Conservation (phyloP, 2,888 invertebrate genomes). For the Scaptomyza tumidula region DNA sequence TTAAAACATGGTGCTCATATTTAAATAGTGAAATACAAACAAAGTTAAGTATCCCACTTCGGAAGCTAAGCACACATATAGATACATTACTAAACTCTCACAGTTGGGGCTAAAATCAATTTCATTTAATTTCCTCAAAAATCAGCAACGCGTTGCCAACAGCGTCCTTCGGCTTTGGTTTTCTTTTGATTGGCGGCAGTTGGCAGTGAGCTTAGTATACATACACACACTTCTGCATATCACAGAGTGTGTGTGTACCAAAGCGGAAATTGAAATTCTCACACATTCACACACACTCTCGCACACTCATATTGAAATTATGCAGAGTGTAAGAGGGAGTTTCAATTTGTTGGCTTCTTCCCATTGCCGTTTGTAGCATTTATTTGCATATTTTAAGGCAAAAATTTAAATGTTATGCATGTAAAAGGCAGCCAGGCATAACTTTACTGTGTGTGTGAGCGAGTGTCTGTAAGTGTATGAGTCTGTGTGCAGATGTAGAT, state of each 20-base stretch:
- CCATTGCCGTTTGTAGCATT: slow-evolving; percentile 47
- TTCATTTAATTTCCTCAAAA: slow-evolving; percentile 76
- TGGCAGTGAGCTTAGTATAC: slow-evolving; percentile 56
- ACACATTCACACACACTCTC: slow-evolving; percentile 51
- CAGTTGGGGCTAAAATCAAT: slow-evolving; percentile 71
- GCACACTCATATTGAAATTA: slow-evolving; percentile 20
- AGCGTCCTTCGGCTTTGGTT: slow-evolving; percentile 72
- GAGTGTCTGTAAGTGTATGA: slow-evolving; percentile 6
- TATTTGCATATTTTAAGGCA: slow-evolving; percentile 73
- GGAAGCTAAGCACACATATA: slow-evolving; percentile 8
- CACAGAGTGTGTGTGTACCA: slow-evolving; percentile 31
- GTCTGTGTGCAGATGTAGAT: slow-evolving; percentile 25
- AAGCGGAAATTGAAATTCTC: slow-evolving; percentile 74
- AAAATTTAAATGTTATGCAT: slow-evolving; percentile 66
- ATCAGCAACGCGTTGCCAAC: slow-evolving; percentile 60
- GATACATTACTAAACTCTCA: slow-evolving; percentile 35
- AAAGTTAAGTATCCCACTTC: slow-evolving; percentile 25
- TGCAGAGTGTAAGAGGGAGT: slow-evolving; percentile 28
- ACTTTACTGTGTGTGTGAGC: slow-evolving; percentile 2
- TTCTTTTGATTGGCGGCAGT: slow-evolving; percentile 77
- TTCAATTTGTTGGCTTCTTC: slow-evolving; percentile 44
- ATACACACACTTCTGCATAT: slow-evolving; percentile 21
- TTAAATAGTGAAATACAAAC: slow-evolving; percentile 44
- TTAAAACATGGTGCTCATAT: slow-evolving; percentile 47
- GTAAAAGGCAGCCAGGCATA: slow-evolving; percentile 37